A percentile compares a stretch with the other conserved stretches of the same genome.
Conservation (phyloP, 2,797 vertebrate genomes). For the Clamator glandarius region DNA sequence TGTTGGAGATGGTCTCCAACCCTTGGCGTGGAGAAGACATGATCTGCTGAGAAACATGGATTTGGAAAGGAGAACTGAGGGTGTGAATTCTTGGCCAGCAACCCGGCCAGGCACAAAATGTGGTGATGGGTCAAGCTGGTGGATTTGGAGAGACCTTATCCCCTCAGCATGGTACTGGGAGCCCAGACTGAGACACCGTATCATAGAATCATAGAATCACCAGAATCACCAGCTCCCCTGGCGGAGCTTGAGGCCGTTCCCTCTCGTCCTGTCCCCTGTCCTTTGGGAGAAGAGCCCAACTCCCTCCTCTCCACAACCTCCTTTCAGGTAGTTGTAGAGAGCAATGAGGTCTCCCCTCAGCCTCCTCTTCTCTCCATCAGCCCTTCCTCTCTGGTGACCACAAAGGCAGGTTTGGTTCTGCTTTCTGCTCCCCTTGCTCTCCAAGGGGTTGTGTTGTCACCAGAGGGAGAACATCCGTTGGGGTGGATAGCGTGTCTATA, state of each 20-base stretch:
- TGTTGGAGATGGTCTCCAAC: neutral
- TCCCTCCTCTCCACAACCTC: no score
- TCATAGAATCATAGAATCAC: no score
- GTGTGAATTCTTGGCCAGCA: rapidly evolving
- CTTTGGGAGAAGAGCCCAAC: no score
- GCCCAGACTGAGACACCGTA: neutral
- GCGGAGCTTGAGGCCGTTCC: no score
- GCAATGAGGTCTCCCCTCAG: no score
- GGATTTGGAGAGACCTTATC: neutral
- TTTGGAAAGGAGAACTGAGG: neutral
- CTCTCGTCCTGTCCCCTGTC: no score
- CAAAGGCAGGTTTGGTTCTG: neutral
- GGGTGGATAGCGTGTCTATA: neutral
- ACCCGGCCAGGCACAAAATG: no score
- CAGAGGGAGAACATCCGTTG: neutral
- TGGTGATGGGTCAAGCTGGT: neutral
- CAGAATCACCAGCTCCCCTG: no score
- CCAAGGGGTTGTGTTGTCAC: neutral
- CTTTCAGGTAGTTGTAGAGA: no score
- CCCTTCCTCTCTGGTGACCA: neutral
- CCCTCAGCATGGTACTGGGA: neutral
- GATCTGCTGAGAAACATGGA: rapidly evolving
- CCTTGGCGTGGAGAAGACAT: rapidly evolving
- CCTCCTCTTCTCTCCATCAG: no score
- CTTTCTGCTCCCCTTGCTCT: neutral